These are phyloP conservation scores for Ferrisia virgata DNA, from an alignment of 2,888 invertebrate species.

Conservation along the genomic window DNA sequence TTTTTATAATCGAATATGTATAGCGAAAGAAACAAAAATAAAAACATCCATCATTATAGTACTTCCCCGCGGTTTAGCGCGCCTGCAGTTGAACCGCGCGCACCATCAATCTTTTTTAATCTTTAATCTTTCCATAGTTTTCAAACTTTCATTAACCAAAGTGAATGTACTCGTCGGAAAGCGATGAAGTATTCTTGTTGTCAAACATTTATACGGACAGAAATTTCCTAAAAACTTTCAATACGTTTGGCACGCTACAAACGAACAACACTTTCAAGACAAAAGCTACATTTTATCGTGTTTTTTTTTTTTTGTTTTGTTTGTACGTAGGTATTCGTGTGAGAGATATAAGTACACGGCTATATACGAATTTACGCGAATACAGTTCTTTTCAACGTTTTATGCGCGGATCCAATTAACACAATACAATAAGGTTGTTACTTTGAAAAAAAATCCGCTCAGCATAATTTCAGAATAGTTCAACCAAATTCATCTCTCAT, in stretches of 20 bases:
- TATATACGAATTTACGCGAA: too few species aligned
- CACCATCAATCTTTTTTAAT: conserved; percentile 28
- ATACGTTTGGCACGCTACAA: not conserved
- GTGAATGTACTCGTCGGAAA: conserved; percentile 6
- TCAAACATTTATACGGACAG: conserved; percentile 2
- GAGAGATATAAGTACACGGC: too few species aligned
- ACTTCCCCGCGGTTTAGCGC: not conserved
- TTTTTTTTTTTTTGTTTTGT: not conserved
- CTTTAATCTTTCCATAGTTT: conserved; percentile 19
- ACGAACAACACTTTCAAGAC: not conserved
- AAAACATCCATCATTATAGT: conserved; percentile 28
- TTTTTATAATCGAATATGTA: conserved; percentile 23
- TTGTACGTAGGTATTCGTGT: too few species aligned
- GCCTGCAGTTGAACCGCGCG: not conserved
- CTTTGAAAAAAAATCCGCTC: not conserved
- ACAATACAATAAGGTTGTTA: not conserved
- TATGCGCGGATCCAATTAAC: not conserved
- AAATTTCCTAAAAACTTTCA: not conserved
- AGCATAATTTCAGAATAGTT: not conserved
- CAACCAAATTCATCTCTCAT: not conserved
- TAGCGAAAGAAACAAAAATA: not conserved
- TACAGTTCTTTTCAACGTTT: not conserved
- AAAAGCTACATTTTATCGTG: not conserved
- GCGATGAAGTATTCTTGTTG: conserved; percentile 1
- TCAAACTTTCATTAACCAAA: conserved; percentile 23